These are phyloP conservation scores for Vanacampus margaritifer DNA, from an alignment of 2,113 vertebrate genomes.

Conservation along the genomic window DNA sequence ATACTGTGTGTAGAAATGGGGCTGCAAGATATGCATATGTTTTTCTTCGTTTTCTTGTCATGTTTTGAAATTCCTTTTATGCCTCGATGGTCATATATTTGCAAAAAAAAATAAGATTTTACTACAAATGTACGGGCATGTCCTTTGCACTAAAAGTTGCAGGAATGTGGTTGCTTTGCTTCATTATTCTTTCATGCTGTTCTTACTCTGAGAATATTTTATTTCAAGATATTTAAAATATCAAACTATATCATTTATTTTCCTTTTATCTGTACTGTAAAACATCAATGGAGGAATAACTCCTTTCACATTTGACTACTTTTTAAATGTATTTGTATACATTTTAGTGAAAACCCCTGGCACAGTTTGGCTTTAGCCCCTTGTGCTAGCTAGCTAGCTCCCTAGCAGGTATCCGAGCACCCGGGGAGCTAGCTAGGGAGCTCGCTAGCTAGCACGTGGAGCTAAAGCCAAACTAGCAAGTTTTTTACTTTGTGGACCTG, in stretches of 20 bases:
- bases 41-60: constrained; percentile 5
- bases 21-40: constrained; percentile 25
- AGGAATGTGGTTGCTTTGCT: constrained; percentile 46
- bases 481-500: no score
- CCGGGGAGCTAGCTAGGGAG: no score
- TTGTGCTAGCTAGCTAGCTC: no score
- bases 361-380: no score
- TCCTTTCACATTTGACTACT: constrained; percentile 47
- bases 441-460: no score
- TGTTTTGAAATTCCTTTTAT: constrained; percentile 11
- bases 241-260: constrained; percentile 13
- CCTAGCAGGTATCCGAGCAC: no score
- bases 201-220: constrained; percentile 12
- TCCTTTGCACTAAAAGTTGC: constrained; percentile 70
- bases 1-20: constrained; percentile 39
- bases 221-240: constrained; percentile 1
- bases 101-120: constrained; percentile 49
- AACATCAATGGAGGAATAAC: constrained; percentile 43
- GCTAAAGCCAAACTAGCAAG: no score
- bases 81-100: constrained; percentile 28
- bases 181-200: constrained; percentile 29
- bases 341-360: no score
- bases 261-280: constrained; percentile 44
- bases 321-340: constrained; percentile 45
- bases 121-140: constrained; percentile 56